Evolutionary conservation across 2,113 vertebrate species (phyloP), one percentile per base, ranked within the genome.

Genomic region (Penelope pileata): DNA sequence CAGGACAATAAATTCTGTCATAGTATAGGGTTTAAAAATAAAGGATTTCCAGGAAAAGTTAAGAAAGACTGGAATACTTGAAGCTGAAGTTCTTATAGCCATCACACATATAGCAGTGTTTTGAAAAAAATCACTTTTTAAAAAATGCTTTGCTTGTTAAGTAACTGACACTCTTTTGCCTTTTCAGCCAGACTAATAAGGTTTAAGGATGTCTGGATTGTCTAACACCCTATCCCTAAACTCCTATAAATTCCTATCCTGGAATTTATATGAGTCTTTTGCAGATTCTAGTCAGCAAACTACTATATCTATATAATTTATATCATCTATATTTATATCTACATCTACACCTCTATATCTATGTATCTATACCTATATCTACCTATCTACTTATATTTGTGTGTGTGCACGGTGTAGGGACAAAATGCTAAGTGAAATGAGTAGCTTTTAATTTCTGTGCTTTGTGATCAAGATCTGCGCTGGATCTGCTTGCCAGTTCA

Each of bases 41-140:
- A 63, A 42, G 10, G 8, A 30, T 3, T 85, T 59, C 3, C 27
- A 63, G 3, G 1, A 42, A 84, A 80, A 74, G 42, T 2, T 7
- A 43, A 42, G 13, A 26, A 6, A n/a, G 16, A 30, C 5, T 51
- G 32, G 6, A 50, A 36, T 7, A 30, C 0, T 0, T 29, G 22
- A 87, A 75, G 23, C 6, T 53, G 15, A 75, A 79, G 1, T 19
- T 70, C 18, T 48, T n/a, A 9, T 22, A 16, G 58, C 42, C 62
- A 1, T 23, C 6, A 48, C 7, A 70, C 9, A 54, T 1, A 22
- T 16, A 74, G 11, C 8, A 38, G 2, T 4, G 21, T 47, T 81
- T 68, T 29, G 30, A 30, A 29, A 19, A 56, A 56, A 60, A 64
- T 34, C 8, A 43, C 36, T 40, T 62, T 36, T 29, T 8, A 10